These are phyloP conservation scores for Aplysia californica DNA, from an alignment of 1,140 invertebrate genomes.

Conservation along the genomic window DNA sequence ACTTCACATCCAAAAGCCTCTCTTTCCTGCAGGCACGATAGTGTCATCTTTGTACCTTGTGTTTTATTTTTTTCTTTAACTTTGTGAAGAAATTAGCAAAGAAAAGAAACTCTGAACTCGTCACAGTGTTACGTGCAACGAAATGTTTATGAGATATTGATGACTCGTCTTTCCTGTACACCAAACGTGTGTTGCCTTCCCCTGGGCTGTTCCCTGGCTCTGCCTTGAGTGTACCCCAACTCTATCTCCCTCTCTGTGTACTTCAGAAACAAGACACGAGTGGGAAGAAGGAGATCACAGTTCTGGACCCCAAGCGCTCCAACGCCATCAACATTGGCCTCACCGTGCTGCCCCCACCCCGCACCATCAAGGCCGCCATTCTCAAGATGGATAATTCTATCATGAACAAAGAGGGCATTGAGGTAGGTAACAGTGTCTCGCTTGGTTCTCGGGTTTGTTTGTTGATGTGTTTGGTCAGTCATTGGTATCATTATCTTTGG, in stretches of 20 bases:
- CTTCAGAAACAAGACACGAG: slow-evolving; percentile 89
- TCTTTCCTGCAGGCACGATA: no score
- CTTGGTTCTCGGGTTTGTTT: neutral
- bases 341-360: slow-evolving; percentile 95
- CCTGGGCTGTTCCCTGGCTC: no score
- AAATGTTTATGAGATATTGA: no score
- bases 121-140: no score
- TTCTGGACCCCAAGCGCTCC: slow-evolving; percentile 96
- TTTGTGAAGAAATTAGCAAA: no score
- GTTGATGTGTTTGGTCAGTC: neutral
- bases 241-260: neutral
- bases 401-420: slow-evolving; percentile 97
- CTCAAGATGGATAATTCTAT: slow-evolving; percentile 99
- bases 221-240: no score
- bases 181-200: no score
- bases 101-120: no score
- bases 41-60: no score
- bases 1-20: no score
- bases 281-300: slow-evolving; percentile 95
- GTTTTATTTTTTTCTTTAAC: no score
- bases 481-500: neutral
- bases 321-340: slow-evolving; percentile 99
- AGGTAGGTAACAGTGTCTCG: slow-evolving; percentile 73
- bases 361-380: slow-evolving; percentile 97
- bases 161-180: no score